phyloP scores from a whole-genome alignment of 2,797 vertebrate species.

The Peromyscus melanophrys region DNA sequence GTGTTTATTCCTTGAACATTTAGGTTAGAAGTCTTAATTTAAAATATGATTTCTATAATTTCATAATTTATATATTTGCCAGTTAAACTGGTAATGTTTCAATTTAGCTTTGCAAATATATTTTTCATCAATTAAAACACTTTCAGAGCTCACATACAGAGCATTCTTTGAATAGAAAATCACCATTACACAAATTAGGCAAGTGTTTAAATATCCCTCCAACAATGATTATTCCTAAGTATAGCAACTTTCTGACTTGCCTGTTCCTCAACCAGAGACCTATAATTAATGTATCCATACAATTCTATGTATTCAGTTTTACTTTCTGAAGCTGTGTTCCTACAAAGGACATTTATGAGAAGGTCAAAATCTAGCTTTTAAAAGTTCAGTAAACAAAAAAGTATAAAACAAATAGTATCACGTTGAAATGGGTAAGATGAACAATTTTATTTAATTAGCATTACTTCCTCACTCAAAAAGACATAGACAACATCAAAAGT shows the following conservation, averaged over 20 bases:
- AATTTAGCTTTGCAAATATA: conserved; percentile 74
- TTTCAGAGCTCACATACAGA: conserved; percentile 44
- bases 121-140: conserved; percentile 62
- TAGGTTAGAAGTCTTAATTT: conserved; percentile 75
- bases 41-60: conserved; percentile 69
- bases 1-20: conserved; percentile 63
- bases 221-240: conserved; percentile 55
- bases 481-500: not conserved
- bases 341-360: not conserved
- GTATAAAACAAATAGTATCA: not conserved
- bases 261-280: not conserved
- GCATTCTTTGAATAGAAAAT: conserved; percentile 72
- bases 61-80: conserved; percentile 67
- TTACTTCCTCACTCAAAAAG: not conserved
- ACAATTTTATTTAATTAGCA: not conserved
- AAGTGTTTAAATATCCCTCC: conserved; percentile 14
- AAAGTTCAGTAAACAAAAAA: not conserved
- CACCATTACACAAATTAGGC: conserved; percentile 71
- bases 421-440: not conserved
- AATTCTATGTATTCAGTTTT: conserved; percentile 45
- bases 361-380: not conserved
- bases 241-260: not conserved
- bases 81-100: conserved; percentile 72
- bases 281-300: not conserved
- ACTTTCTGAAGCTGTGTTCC: conserved; percentile 23